Conservation (phyloP, 2,113 vertebrate species). For the Cynocephalus volans region DNA sequence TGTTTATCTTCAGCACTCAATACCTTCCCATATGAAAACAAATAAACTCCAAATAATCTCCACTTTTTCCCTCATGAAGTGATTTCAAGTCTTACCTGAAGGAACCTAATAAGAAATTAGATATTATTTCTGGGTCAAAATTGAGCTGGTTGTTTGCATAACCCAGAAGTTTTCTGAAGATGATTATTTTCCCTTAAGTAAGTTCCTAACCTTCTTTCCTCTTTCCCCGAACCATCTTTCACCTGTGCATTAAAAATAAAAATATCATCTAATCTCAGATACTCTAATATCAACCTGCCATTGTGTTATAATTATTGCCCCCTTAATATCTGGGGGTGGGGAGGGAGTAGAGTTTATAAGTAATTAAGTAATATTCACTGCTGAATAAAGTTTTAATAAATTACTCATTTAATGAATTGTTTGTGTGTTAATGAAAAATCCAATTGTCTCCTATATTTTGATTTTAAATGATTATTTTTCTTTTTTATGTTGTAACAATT, state of each 20-base stretch:
- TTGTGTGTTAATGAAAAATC: neutral
- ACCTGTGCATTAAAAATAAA: constrained; percentile 1
- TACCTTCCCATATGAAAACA: constrained; percentile 8
- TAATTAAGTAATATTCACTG: neutral
- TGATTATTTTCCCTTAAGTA: neutral
- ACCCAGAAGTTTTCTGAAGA: neutral
- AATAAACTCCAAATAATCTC: neutral
- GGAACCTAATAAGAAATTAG: neutral
- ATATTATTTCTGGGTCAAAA: neutral
- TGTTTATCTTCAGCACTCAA: neutral
- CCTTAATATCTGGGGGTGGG: neutral
- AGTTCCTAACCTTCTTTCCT: neutral
- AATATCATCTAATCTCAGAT: neutral
- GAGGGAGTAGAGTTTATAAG: neutral
- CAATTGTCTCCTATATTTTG: neutral
- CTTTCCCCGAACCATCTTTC: neutral
- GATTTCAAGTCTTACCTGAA: neutral
- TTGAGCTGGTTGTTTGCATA: neutral
- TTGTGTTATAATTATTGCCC: neutral
- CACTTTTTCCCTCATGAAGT: neutral
- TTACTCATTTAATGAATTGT: neutral
- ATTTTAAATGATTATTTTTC: neutral
- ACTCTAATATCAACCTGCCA: neutral
- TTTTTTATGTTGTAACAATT: neutral
- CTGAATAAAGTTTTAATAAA: neutral